These are phyloP conservation scores for Petrolisthes cinctipes DNA, from an alignment of 2,888 invertebrate species.

Conservation along the genomic window DNA sequence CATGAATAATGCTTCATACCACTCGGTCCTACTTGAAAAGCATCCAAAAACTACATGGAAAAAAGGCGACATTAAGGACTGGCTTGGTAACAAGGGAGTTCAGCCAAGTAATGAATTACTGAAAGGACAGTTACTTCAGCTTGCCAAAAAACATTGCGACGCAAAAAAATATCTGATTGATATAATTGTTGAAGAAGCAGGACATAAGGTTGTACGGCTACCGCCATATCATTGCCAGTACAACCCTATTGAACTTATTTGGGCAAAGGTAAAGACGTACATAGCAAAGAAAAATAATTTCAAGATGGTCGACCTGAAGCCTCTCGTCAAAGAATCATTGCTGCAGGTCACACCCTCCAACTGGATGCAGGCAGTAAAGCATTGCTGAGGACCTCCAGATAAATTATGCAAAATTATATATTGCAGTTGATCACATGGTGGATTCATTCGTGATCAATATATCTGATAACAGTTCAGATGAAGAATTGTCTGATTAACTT, in stretches of 20 bases:
- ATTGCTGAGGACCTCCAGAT: not conserved
- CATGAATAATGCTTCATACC: constrained; percentile 24
- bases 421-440: not conserved
- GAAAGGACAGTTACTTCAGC: constrained; percentile 20
- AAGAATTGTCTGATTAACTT: too few species aligned
- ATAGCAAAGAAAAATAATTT: too few species aligned
- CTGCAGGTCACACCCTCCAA: not conserved
- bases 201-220: too few species aligned
- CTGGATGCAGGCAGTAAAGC: constrained; percentile 14
- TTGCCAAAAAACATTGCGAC: constrained; percentile 7
- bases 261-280: too few species aligned
- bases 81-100: constrained; percentile 25
- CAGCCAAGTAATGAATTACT: not conserved
- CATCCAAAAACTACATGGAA: not conserved
- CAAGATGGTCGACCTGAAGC: not conserved
- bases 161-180: too few species aligned
- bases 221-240: too few species aligned
- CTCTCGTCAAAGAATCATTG: constrained; percentile 3
- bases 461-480: too few species aligned
- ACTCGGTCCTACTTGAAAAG: constrained; percentile 2
- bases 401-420: not conserved
- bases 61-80: constrained; percentile 19
- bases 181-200: too few species aligned
- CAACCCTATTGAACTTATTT: too few species aligned
- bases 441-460: too few species aligned